These are phyloP conservation scores for Temnothorax unifasciatus DNA, from an alignment of 2,888 invertebrate genomes.

Conservation along the genomic window DNA sequence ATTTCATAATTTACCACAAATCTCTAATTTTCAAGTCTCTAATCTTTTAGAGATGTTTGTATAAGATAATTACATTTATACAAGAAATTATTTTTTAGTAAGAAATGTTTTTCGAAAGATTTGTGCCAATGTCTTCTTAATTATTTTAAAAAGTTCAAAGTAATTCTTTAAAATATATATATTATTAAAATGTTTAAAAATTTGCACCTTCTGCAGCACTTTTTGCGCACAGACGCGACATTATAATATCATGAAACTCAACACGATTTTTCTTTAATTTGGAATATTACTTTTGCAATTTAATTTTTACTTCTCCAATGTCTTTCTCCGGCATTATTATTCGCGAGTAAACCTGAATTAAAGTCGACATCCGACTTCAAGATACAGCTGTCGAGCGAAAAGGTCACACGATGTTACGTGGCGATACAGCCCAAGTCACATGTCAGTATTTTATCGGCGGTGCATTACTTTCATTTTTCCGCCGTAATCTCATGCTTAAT, in stretches of 20 bases:
- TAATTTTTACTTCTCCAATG: not conserved
- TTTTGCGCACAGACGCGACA: not conserved
- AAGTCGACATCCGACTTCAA: conserved; percentile 3
- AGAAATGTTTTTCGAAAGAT: not conserved
- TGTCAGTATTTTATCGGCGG: conserved; percentile 66
- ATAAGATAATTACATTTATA: not conserved
- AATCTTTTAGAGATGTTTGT: not conserved
- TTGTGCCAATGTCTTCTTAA: not conserved
- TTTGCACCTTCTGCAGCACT: not conserved
- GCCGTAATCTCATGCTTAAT: conserved; percentile 78
- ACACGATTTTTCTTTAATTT: not conserved
- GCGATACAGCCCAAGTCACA: conserved; percentile 43
- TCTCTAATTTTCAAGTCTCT: not conserved
- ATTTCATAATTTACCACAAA: not conserved
- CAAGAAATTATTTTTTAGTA: not conserved
- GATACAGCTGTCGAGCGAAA: conserved; percentile 48
- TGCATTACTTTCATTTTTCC: conserved; percentile 75
- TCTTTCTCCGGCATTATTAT: conserved; percentile 25
- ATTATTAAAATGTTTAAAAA: not conserved
- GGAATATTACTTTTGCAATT: not conserved
- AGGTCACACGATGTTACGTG: conserved; percentile 70
- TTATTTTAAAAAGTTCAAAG: not conserved
- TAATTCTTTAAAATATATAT: not conserved
- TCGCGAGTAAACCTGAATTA: conserved; percentile 15
- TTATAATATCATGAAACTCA: not conserved